Evolutionary conservation across 2,888 invertebrate species (phyloP).

Genomic region (Pheosia tremula): DNA sequence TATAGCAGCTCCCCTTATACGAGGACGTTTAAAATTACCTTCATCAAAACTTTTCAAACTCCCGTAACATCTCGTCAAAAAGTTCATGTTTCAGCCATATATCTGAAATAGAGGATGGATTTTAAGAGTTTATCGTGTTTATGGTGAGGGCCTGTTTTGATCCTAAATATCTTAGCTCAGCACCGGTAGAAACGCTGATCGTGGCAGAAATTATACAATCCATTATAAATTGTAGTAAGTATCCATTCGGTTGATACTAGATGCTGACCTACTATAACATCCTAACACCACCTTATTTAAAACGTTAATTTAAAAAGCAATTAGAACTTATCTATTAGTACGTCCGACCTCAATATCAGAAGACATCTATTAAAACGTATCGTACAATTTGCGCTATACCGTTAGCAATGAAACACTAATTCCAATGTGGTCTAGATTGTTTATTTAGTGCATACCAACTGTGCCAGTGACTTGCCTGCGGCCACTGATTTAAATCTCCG

Average conservation of each 20-base stretch:
- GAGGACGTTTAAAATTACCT: not conserved
- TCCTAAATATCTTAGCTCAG: no score
- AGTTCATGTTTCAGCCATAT: no score
- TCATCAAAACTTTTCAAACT: not conserved
- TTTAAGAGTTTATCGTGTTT: no score
- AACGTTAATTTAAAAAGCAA: not conserved
- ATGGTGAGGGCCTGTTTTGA: no score
- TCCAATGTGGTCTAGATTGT: slow-evolving; percentile 22
- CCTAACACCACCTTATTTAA: not conserved
- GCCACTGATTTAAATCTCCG: slow-evolving; percentile 1
- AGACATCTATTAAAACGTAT: not conserved
- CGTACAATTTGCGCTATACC: not conserved
- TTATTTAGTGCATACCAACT: slow-evolving; percentile 24
- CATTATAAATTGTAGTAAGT: no score
- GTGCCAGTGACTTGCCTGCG: slow-evolving; percentile 12
- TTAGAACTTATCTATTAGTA: not conserved
- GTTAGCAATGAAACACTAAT: slow-evolving; percentile 10
- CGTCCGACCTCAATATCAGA: not conserved
- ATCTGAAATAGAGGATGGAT: no score
- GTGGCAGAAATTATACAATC: no score
- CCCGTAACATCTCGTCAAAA: no score
- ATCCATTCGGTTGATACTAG: no score
- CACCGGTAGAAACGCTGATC: no score
- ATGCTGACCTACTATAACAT: no score
- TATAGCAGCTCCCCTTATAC: not conserved